Evolutionary conservation across 2,113 vertebrate species (phyloP).

Genomic region (Andinoacara biseriatus): DNA sequence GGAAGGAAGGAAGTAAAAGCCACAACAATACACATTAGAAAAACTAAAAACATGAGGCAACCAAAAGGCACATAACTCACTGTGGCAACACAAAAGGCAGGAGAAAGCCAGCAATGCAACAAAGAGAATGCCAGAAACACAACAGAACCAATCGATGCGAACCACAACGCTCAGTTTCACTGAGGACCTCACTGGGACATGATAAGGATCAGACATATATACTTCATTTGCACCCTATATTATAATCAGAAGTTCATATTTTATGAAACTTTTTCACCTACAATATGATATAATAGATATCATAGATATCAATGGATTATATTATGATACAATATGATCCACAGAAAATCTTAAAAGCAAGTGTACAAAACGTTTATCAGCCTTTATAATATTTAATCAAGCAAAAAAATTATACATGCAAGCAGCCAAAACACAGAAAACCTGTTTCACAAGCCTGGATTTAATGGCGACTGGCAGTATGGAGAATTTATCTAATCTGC

Average conservation of each 20-base stretch:
- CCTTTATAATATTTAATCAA: accelerated
- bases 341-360: too few relatives aligned
- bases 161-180: neutral
- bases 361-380: neutral
- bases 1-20: neutral
- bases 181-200: neutral
- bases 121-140: accelerated
- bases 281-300: too few relatives aligned
- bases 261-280: neutral
- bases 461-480: neutral
- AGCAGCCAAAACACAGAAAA: neutral
- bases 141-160: accelerated
- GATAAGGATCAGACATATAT: neutral
- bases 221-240: neutral
- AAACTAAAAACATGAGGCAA: neutral
- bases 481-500: neutral
- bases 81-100: neutral
- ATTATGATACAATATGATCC: too few relatives aligned
- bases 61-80: neutral
- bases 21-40: neutral
- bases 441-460: accelerated
- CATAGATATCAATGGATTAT: too few relatives aligned
- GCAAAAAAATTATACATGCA: neutral
- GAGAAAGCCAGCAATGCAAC: accelerated
- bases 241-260: neutral